Evolutionary conservation across 2,113 vertebrate species (phyloP).

Genomic region (Vulpes vulpes): DNA sequence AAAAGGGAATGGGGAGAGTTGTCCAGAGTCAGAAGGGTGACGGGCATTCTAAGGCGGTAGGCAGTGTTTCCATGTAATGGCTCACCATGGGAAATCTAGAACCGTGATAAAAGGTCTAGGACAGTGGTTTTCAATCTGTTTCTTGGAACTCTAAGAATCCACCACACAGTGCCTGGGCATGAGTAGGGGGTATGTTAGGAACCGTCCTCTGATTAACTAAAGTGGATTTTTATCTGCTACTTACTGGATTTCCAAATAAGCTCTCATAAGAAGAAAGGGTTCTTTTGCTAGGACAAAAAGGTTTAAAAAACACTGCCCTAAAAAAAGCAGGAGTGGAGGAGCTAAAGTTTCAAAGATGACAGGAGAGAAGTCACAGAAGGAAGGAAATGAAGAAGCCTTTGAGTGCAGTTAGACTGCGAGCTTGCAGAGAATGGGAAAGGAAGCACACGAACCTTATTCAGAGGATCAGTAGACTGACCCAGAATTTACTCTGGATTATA

Average conservation of each 20-base stretch:
- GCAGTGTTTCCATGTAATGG: slow-evolving; percentile 1
- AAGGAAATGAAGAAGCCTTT: background rate
- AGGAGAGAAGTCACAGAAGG: background rate
- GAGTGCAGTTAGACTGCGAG: fast-evolving
- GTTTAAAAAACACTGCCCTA: background rate
- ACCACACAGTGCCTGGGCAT: background rate
- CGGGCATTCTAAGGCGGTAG: background rate
- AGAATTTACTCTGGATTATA: background rate
- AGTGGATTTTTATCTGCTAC: background rate
- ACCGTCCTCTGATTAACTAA: background rate
- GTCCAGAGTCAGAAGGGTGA: background rate
- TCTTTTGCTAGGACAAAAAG: background rate
- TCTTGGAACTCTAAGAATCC: background rate
- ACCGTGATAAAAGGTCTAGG: background rate
- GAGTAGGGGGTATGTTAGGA: background rate
- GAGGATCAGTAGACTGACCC: background rate
- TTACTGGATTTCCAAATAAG: background rate
- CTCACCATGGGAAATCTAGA: background rate
- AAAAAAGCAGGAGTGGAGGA: slow-evolving; percentile 46
- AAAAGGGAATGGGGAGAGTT: background rate
- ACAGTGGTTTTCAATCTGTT: background rate
- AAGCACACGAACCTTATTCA: slow-evolving; percentile 7
- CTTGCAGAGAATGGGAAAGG: background rate
- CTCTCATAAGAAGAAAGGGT: slow-evolving; percentile 19
- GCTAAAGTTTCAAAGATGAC: slow-evolving; percentile 21